Conservation (phyloP, 2,113 vertebrate species). For the Pelodiscus sinensis region DNA sequence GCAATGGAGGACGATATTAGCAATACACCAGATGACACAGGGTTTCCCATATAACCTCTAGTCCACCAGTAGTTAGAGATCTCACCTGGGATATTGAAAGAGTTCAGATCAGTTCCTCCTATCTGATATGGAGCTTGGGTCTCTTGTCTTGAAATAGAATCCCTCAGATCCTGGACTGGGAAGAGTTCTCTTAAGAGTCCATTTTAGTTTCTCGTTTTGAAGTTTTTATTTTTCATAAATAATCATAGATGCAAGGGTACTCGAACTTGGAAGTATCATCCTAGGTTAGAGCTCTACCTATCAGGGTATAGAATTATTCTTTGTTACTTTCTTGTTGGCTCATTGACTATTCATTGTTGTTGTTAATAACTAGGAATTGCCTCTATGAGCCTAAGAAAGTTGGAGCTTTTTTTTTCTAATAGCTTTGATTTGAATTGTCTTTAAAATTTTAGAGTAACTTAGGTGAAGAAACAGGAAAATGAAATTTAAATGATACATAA, state of each 20-base stretch:
- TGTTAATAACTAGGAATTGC: not conserved
- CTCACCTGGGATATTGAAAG: not conserved
- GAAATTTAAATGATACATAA: not conserved
- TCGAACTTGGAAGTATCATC: not conserved
- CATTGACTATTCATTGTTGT: not conserved
- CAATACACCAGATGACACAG: not conserved
- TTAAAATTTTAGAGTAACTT: not conserved
- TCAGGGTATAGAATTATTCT: not conserved
- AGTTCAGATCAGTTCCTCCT: not conserved
- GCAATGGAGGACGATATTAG: not conserved
- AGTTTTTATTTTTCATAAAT: not conserved
- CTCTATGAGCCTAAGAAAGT: not conserved
- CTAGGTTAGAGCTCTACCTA: not conserved
- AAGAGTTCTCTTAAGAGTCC: not conserved
- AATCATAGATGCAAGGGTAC: not conserved
- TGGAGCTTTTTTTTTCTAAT: not conserved
- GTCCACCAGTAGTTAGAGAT: not conserved
- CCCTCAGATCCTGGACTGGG: not conserved
- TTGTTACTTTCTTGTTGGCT: not conserved
- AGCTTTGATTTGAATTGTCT: not conserved
- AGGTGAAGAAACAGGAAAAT: not conserved
- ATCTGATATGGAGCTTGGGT: not conserved
- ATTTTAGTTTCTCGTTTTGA: not conserved
- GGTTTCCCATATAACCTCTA: not conserved
- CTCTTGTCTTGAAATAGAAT: not conserved